Evolutionary conservation across 2,113 vertebrate species (phyloP).

Genomic region (Spheniscus mendiculus): DNA sequence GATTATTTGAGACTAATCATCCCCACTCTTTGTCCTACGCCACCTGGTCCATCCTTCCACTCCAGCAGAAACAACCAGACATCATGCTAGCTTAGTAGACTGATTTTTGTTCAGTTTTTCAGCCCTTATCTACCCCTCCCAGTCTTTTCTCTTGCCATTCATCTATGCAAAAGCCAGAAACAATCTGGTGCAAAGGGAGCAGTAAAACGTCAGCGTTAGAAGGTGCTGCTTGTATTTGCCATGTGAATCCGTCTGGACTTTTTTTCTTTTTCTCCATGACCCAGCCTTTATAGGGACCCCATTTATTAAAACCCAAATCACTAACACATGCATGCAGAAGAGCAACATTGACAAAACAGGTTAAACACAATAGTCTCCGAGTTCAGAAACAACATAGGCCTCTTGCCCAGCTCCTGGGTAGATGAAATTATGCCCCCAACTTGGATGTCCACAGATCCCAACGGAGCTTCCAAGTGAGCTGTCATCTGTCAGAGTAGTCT

Average conservation of each 20-base stretch:
- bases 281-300: neutral
- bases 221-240: neutral
- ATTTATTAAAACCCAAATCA: neutral
- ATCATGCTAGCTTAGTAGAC: neutral
- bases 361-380: neutral
- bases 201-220: neutral
- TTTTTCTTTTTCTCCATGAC: neutral
- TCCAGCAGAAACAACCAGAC: neutral
- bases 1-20: neutral
- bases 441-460: neutral
- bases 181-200: neutral
- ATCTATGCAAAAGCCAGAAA: neutral
- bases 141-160: neutral
- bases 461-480: neutral
- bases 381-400: neutral
- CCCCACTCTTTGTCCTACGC: neutral
- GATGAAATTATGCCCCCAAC: neutral
- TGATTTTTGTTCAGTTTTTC: neutral
- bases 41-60: neutral
- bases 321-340: neutral
- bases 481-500: neutral
- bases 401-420: neutral
- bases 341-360: neutral
- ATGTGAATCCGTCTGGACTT: neutral
- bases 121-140: neutral